Conservation (phyloP, 2,797 vertebrate genomes). For the Brotula barbata region DNA sequence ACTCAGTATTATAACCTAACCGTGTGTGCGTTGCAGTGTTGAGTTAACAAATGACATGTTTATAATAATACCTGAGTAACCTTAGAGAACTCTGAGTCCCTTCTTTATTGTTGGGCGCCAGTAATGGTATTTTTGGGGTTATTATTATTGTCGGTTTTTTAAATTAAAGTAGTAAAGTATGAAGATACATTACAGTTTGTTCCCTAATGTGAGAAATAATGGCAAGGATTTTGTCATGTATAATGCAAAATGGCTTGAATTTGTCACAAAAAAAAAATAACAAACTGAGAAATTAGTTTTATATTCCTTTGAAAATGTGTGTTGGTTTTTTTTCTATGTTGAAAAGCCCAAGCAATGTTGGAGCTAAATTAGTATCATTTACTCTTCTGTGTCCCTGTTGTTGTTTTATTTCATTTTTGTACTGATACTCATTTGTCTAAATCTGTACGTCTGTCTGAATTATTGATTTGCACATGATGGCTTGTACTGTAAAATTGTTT, state of each 20-base stretch:
- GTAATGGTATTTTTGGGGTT: too few relatives aligned
- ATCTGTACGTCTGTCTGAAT: constrained; percentile 43
- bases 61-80: constrained; percentile 2
- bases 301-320: constrained; percentile 22
- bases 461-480: constrained; percentile 66
- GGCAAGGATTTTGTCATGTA: not conserved
- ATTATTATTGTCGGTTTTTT: too few relatives aligned
- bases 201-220: constrained; percentile 2
- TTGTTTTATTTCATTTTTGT: constrained; percentile 16
- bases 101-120: constrained; percentile 13
- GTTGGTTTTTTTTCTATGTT: constrained; percentile 33
- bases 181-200: not conserved
- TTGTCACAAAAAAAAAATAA: constrained; percentile 17
- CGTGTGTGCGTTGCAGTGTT: constrained; percentile 61
- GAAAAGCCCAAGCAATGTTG: constrained; percentile 15
- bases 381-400: constrained; percentile 11
- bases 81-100: constrained; percentile 7
- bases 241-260: not conserved
- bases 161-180: too few relatives aligned
- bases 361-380: constrained; percentile 41
- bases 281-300: not conserved
- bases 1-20: constrained; percentile 61
- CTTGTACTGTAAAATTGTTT: constrained; percentile 66
- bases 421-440: constrained; percentile 51
- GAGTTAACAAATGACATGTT: constrained; percentile 33